Conservation (phyloP, 2,797 vertebrate species). For the Pangasius larnaudii region DNA sequence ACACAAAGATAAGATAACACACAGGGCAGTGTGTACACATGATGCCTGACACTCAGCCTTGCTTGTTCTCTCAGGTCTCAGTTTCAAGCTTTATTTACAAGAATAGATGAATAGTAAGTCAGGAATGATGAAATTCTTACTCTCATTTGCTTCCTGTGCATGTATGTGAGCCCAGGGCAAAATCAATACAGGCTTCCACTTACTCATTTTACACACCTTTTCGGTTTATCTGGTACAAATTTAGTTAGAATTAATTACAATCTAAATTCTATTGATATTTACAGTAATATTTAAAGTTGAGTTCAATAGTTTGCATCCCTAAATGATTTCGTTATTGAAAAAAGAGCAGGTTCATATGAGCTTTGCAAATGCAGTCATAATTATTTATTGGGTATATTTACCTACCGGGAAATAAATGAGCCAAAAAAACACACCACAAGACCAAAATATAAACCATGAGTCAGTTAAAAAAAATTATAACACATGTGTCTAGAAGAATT, state of each 20-base stretch:
- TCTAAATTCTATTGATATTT: not conserved
- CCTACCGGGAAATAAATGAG: not conserved
- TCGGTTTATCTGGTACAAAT: not conserved
- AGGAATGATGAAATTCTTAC: not conserved
- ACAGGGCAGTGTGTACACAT: conserved; percentile 8
- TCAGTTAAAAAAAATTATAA: too few relatives aligned
- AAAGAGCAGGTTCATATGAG: not conserved
- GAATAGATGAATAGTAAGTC: not conserved
- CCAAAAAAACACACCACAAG: not conserved
- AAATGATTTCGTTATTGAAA: not conserved
- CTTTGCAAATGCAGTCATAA: not conserved
- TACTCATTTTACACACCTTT: not conserved
- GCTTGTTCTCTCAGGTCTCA: conserved; percentile 15
- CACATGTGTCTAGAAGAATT: not conserved
- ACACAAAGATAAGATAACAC: conserved; percentile 44
- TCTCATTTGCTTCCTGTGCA: conserved; percentile 7
- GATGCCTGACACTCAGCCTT: not conserved
- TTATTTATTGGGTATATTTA: not conserved
- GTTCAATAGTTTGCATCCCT: not conserved
- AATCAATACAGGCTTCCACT: not conserved
- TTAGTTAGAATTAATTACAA: not conserved
- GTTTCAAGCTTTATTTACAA: conserved; percentile 15
- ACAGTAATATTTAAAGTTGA: not conserved
- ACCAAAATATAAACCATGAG: too few relatives aligned
- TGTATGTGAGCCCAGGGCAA: not conserved